Evolutionary conservation across 1,140 invertebrate genomes (phyloP), one percentile per base, ranked within the genome.

Genomic region (Argopecten irradians): DNA sequence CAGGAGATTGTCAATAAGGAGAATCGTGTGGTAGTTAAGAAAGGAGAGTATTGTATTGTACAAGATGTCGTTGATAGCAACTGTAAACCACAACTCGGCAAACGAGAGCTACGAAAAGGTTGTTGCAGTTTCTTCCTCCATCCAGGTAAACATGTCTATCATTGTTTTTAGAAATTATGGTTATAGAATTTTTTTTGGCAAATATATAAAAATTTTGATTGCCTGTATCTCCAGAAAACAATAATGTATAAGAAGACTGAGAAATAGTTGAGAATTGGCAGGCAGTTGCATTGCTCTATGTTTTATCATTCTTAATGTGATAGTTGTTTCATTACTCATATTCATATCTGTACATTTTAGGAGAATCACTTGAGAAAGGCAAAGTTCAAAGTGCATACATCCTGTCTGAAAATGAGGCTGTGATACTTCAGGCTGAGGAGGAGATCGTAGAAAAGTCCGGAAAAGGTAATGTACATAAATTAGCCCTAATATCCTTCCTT

Each of bases 21-120:
- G 35, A 91, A 93, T n/a, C 94, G 94, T 36, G 94, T 94, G 9
- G 95, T 96, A 3, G 90, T 96, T 33, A 94, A 90, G 22, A 95
- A 94, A 41, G 92, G 94, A 28, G 94, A 96, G 88, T 96, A 96
- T 88, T 96, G 95, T 91, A 94, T 96, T 7, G 93, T 96, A 33
- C 55, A 95, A 22, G 91, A 96, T 90, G 95, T 95, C 13, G 91
- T 96, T 28, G 95, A 94, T 55, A 87, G 89, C 16, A 89, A 94
- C 82, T 94, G 94, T 2, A 95, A 95, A 91, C 93, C 94, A 33
- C 95, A 95, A 86, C 89, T 96, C 22, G 95, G 95, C 34, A 94
- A 94, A 87, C 92, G 92, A 83, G 93, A 95, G 85, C 93, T 96
- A 0, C 89, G 93, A 34, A 92, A 89, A 71, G 96, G 96, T 36